Evolutionary conservation across 2,113 vertebrate genomes (phyloP).

Genomic region (Cavia aperea): DNA sequence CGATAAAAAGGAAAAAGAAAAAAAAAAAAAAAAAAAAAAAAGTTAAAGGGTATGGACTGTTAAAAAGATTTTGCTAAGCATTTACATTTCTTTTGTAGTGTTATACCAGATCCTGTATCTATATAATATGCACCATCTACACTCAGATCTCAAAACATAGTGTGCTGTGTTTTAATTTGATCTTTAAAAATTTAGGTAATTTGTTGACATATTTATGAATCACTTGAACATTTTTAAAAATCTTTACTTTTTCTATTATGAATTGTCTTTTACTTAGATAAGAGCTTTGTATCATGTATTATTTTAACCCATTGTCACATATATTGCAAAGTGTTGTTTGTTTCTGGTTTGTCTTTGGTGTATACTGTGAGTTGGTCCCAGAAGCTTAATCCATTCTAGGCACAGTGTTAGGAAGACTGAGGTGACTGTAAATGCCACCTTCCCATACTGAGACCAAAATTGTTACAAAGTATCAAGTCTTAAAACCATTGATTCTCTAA

Average conservation of each 20-base stretch:
- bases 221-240: not conserved
- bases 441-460: not conserved
- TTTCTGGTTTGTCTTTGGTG: conserved; percentile 6
- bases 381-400: conserved; percentile 23
- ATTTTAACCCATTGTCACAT: not conserved
- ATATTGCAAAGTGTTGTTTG: not conserved
- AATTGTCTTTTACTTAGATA: conserved; percentile 20
- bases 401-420: not conserved
- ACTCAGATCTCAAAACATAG: not conserved
- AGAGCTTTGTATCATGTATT: not conserved
- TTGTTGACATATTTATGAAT: not conserved
- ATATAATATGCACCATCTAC: not conserved
- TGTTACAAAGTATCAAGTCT: not conserved
- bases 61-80: not conserved
- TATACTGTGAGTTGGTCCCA: conserved; percentile 32
- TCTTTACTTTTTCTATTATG: conserved; percentile 2
- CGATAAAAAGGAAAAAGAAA: too few species aligned
- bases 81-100: conserved; percentile 23
- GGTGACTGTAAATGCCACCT: not conserved
- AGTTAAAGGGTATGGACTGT: conserved; percentile 1
- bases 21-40: not conserved
- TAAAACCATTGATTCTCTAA: conserved; percentile 13
- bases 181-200: conserved; percentile 35
- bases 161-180: conserved; percentile 38
- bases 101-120: not conserved